These are phyloP conservation scores for Typhlomys cinereus DNA, from an alignment of 2,113 vertebrate genomes.

Conservation along the genomic window DNA sequence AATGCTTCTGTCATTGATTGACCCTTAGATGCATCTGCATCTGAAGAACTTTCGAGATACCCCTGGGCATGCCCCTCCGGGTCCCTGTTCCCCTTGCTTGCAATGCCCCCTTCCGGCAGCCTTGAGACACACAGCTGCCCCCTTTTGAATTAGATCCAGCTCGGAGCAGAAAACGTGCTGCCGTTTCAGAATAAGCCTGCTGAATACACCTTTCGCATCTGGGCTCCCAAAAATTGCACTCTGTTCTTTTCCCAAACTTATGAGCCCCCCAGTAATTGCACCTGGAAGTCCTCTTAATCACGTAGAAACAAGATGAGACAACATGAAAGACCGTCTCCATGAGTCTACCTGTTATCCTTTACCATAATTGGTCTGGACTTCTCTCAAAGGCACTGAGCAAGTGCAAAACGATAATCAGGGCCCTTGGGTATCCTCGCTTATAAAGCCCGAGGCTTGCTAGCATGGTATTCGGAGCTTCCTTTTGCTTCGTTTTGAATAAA, in stretches of 20 bases:
- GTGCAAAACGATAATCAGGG: no score
- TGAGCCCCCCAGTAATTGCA: not conserved
- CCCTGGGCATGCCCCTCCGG: not conserved
- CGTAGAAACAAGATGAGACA: no score
- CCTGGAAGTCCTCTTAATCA: no score
- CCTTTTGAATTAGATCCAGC: not conserved
- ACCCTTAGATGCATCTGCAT: not conserved
- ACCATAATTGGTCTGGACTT: no score
- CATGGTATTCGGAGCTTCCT: no score
- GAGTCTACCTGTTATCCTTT: no score
- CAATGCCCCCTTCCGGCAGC: not conserved
- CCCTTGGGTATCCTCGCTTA: no score
- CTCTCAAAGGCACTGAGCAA: no score
- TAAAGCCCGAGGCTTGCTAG: no score
- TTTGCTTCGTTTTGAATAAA: no score
- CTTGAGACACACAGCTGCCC: not conserved
- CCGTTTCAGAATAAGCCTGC: not conserved
- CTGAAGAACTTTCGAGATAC: not conserved
- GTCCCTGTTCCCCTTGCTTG: not conserved
- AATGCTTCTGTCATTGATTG: not conserved
- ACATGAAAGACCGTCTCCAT: no score
- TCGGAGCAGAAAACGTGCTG: not conserved
- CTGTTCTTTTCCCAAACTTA: not conserved
- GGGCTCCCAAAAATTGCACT: not conserved
- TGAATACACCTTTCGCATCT: not conserved